Percentiles rank a stretch among this genome's conserved stretches.
Evolutionary conservation across 2,797 vertebrate species (phyloP).

Genomic region (Thalassophryne amazonica): DNA sequence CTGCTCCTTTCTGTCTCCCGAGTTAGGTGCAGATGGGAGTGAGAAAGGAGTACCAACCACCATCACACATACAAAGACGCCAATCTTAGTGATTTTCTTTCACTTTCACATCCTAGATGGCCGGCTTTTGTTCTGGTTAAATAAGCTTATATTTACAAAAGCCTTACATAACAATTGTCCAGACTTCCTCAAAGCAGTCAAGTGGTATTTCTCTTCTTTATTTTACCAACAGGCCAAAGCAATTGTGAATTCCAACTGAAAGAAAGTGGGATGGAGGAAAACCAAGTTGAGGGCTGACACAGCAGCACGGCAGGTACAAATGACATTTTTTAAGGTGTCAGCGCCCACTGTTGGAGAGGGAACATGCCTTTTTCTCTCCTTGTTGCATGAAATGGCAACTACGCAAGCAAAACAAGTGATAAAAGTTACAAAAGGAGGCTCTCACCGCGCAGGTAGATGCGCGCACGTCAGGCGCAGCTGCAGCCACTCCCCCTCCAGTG

Average conservation of each 20-base stretch:
- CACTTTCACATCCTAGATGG: background rate
- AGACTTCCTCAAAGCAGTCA: too few relatives aligned
- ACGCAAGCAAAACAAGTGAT: background rate
- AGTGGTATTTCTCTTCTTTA: constrained; percentile 10
- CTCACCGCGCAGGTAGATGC: too few relatives aligned
- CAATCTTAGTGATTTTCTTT: background rate
- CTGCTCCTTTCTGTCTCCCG: too few relatives aligned
- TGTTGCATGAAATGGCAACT: constrained; percentile 11
- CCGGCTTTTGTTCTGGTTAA: background rate
- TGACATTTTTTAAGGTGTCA: constrained; percentile 40
- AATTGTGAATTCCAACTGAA: constrained; percentile 37
- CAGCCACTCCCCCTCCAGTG: too few relatives aligned
- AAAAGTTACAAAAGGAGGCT: constrained; percentile 13
- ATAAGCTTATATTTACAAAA: too few relatives aligned
- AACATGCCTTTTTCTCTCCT: background rate
- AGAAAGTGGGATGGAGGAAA: constrained; percentile 9
- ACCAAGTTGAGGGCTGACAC: constrained; percentile 10
- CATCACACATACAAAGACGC: background rate
- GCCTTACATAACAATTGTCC: too few relatives aligned
- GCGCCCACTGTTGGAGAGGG: constrained; percentile 18
- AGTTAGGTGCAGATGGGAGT: background rate
- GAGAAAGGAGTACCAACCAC: too few relatives aligned
- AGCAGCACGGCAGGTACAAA: constrained; percentile 20
- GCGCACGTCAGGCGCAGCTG: too few relatives aligned
- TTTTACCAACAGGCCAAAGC: constrained; percentile 12